phyloP scores from a whole-genome alignment of 2,113 vertebrate genomes.

The human (Homo sapiens) region GRCh38 chr18:57015501-57016000 shows the following conservation, averaged over 20 bases:
- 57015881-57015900: not conserved
- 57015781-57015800: not conserved
- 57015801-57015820: not conserved
- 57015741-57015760: not conserved
- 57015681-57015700: not conserved
- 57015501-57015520: not conserved
- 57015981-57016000: not conserved
- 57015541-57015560: constrained; percentile 35
- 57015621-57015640: not conserved
- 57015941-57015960: not conserved
- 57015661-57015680: not conserved
- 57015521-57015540: constrained; percentile 8
- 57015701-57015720: not conserved
- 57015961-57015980: not conserved
- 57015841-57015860: not conserved
- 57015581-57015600: constrained; percentile 32
- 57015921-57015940: not conserved
- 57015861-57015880: not conserved
- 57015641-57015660: not conserved
- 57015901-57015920: not conserved
- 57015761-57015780: not conserved
- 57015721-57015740: not conserved
- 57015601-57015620: not conserved
- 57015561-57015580: not conserved
- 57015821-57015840: not conserved